Evolutionary conservation across 2,888 invertebrate genomes (phyloP).

Genomic region (Myopa tessellatipennis): DNA sequence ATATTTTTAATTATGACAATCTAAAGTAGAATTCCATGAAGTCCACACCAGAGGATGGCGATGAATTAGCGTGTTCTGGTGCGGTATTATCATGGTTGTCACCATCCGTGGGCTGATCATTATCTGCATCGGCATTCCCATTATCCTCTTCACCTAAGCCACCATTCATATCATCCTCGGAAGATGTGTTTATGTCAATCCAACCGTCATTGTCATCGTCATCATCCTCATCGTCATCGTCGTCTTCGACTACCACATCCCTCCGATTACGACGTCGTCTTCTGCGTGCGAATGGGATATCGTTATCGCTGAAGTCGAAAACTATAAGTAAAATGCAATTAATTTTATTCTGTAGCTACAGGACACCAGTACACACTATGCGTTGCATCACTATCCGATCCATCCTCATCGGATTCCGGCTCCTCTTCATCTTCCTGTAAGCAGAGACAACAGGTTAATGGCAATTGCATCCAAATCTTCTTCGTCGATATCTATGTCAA

Average conservation of each 20-base stretch:
- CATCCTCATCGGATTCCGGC: conserved; percentile 73
- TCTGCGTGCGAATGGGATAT: conserved; percentile 43
- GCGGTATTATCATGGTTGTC: conserved; percentile 44
- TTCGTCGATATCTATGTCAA: conserved; percentile 46
- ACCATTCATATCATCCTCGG: conserved; percentile 47
- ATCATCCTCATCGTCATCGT: conserved; percentile 51
- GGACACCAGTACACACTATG: conserved; percentile 53
- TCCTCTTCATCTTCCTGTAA: conserved; percentile 75
- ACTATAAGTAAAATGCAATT: conserved; percentile 47
- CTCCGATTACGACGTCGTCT: conserved; percentile 29
- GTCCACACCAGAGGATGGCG: conserved; percentile 41
- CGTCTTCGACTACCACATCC: conserved; percentile 31
- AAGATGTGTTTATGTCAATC: conserved; percentile 50
- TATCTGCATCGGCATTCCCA: conserved; percentile 40
- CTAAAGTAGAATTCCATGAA: conserved; percentile 46
- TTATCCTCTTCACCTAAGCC: conserved; percentile 43
- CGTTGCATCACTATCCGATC: conserved; percentile 65
- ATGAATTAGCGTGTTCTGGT: conserved; percentile 38
- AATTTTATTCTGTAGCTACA: neutral
- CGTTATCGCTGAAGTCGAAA: conserved; percentile 56
- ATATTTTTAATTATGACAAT: conserved; percentile 20
- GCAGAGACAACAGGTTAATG: conserved; percentile 59
- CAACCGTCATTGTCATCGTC: conserved; percentile 51
- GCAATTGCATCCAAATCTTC: conserved; percentile 48
- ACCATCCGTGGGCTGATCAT: conserved; percentile 24